Base-by-base conservation (phyloP, 2,113 vertebrate genomes). In the Dasyprocta punctata region DNA sequence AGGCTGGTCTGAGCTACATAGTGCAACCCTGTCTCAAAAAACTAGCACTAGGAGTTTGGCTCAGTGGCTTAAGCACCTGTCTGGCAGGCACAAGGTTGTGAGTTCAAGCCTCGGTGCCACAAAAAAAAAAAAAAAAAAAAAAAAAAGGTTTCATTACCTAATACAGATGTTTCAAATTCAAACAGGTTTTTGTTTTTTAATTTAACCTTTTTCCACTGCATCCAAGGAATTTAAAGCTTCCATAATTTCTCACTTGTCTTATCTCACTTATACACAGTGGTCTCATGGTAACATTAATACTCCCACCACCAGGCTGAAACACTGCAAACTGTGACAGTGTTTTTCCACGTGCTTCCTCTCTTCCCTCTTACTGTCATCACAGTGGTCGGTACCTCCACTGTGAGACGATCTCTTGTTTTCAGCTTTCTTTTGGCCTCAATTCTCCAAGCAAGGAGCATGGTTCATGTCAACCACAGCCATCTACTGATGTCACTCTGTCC, bases 371-470 rank as follows among this genome's bases (percentile, higher is more conserved):
- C n/a, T 38, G 88, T 38, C 33, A n/a, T 54, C 28, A 11, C 10
- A 22, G 47, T 14, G 14, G 5, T 3, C 13, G 2, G 0, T 3
- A 3, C 33, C 58, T 86, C 61, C 9, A 0, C 14, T 11, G 24
- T 44, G n/a, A 17, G 20, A 0, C 26, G 3, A 9, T 33, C 49
- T 82, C 63, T 69, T 2, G 7, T 44, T 6, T 33, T 7, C 16
- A 38, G 28, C 16, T n/a, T 28, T 49, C 56, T 16, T 56, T 52
- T 52, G 69, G 10, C 56, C 7, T 20, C 13, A 38, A 17, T 22
- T 75, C 41, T 58, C 7, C 16, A 41, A 1, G 17, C 36, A 30
- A 28, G 7, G 28, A 54, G 14, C n/a, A 4, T 26, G 30, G 47
- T 49, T 28, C 0, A 2, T 49, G 56, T 54, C 75, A 61, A 47